These are phyloP conservation scores for Hemitrygon akajei DNA, from an alignment of 2,797 vertebrate genomes.

Conservation along the genomic window DNA sequence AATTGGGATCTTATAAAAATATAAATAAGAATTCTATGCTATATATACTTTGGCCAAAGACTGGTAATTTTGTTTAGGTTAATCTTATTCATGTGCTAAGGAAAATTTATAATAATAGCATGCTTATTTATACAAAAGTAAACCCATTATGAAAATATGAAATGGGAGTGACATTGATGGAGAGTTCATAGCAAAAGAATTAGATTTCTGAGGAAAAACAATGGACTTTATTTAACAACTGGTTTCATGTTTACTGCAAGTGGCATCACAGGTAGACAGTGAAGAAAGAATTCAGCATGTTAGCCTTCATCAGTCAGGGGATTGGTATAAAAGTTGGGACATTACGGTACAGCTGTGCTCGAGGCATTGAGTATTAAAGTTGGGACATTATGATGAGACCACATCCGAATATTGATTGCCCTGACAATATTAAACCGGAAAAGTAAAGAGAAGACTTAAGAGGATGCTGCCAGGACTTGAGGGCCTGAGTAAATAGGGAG, in stretches of 20 bases:
- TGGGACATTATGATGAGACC: too few relatives aligned
- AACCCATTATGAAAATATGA: background rate
- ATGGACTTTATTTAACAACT: background rate
- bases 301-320: too few relatives aligned
- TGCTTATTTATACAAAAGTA: background rate
- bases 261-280: too few relatives aligned
- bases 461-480: too few relatives aligned
- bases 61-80: background rate
- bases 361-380: too few relatives aligned
- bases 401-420: too few relatives aligned
- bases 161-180: background rate
- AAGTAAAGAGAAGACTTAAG: too few relatives aligned
- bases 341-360: too few relatives aligned
- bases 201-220: background rate
- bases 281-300: too few relatives aligned
- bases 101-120: background rate
- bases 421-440: too few relatives aligned
- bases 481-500: too few relatives aligned
- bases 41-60: background rate
- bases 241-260: background rate
- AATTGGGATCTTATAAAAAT: background rate
- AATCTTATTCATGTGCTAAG: background rate
- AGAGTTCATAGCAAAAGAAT: background rate
- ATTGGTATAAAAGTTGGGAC: too few relatives aligned
- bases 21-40: background rate